These are phyloP conservation scores for Anas platyrhynchos DNA, from an alignment of 2,113 vertebrate species.

Conservation along the genomic window DNA sequence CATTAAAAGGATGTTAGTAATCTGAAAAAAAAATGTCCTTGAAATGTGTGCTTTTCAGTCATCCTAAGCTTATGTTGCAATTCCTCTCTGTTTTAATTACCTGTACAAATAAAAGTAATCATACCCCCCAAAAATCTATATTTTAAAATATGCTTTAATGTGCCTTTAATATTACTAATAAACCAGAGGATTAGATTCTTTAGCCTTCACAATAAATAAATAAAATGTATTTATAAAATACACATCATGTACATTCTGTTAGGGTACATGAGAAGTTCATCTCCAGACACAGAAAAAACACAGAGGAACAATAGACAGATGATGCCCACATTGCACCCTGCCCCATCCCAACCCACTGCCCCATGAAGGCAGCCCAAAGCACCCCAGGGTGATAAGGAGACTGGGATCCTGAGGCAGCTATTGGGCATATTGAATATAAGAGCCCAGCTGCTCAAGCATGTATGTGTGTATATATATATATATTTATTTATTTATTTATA, in stretches of 20 bases:
- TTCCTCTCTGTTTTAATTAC: background rate
- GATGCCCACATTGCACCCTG: background rate
- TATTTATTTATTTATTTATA: background rate
- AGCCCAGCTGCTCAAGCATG: background rate
- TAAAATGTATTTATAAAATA: background rate
- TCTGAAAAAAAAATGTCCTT: background rate
- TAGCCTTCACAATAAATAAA: background rate
- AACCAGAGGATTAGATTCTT: fast-evolving
- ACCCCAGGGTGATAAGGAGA: background rate
- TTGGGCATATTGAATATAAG: background rate
- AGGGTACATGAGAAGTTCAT: background rate
- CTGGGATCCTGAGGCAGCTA: background rate
- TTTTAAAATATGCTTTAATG: background rate
- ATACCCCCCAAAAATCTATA: background rate
- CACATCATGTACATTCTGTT: fast-evolving
- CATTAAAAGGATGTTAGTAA: background rate
- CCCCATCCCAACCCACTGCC: background rate
- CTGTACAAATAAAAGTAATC: background rate
- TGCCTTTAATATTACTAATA: background rate
- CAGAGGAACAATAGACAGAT: fast-evolving
- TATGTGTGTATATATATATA: too few species aligned
- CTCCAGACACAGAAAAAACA: background rate
- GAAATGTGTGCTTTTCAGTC: background rate
- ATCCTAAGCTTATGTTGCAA: background rate
- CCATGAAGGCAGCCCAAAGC: background rate